These are phyloP conservation scores for Bombus sylvicola DNA, from an alignment of 1,140 invertebrate species.

Conservation along the genomic window DNA sequence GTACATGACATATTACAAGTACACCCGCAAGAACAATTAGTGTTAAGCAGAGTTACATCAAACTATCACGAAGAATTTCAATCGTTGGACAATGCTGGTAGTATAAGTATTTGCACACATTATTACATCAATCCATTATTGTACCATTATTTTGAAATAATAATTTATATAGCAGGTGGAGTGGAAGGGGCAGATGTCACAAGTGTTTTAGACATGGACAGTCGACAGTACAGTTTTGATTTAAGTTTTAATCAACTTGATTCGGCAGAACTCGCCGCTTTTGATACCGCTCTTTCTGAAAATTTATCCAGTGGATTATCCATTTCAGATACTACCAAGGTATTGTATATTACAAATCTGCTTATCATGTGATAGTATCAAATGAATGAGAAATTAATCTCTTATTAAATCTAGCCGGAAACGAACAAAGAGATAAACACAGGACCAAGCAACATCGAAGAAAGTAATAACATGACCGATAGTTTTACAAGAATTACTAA, in stretches of 20 bases:
- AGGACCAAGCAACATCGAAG: conserved; percentile 19
- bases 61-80: conserved; percentile 55
- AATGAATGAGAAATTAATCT: neutral
- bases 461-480: conserved; percentile 79
- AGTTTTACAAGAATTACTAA: conserved; percentile 82
- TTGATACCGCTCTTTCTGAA: conserved; percentile 63
- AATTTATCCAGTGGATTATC: conserved; percentile 69
- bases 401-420: conserved; percentile 41
- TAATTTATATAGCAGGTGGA: conserved; percentile 15
- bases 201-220: conserved; percentile 68
- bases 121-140: neutral
- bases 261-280: conserved; percentile 64
- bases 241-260: conserved; percentile 59
- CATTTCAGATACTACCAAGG: conserved; percentile 62
- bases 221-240: conserved; percentile 68
- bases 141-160: neutral
- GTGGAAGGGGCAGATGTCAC: conserved; percentile 28
- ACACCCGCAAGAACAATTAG: conserved; percentile 31
- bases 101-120: neutral
- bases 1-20: conserved; percentile 27
- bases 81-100: conserved; percentile 48
- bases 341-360: conserved; percentile 26
- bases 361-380: neutral
- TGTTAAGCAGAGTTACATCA: conserved; percentile 54
- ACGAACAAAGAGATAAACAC: neutral